Evolutionary conservation across 2,113 vertebrate genomes (phyloP).

Genomic region (Takifugu bimaculatus): DNA sequence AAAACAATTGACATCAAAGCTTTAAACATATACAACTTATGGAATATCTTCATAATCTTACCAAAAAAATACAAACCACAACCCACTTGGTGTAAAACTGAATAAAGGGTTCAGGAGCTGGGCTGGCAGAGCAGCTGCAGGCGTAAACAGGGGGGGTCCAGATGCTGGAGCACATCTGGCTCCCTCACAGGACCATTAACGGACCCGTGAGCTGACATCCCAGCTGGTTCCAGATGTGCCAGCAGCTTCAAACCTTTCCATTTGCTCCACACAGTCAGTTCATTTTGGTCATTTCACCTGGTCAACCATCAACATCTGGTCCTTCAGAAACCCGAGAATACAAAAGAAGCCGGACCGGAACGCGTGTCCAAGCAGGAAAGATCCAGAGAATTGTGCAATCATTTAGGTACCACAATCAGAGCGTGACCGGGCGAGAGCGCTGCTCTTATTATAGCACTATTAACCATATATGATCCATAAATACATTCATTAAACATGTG

Average conservation of each 20-base stretch:
- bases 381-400: slow-evolving; percentile 52
- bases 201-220: too few species aligned
- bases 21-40: slow-evolving; percentile 52
- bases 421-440: slow-evolving; percentile 1
- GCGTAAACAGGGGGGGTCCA: slow-evolving; percentile 11
- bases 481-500: slow-evolving; percentile 54
- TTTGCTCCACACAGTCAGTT: too few species aligned
- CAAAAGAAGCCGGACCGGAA: slow-evolving; percentile 15
- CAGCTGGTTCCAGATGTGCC: too few species aligned
- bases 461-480: slow-evolving; percentile 18
- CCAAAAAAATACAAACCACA: slow-evolving; percentile 39
- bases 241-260: too few species aligned
- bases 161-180: too few species aligned
- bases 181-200: slow-evolving; percentile 12
- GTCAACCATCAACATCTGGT: slow-evolving; percentile 1
- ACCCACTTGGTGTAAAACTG: slow-evolving; percentile 19
- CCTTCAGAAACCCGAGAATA: slow-evolving; percentile 7
- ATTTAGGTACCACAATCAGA: slow-evolving; percentile 42
- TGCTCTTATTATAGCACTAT: slow-evolving; percentile 16
- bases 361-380: slow-evolving; percentile 24
- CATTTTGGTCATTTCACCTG: too few species aligned
- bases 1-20: slow-evolving; percentile 38
- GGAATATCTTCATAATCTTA: slow-evolving; percentile 49
- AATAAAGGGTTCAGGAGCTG: too few species aligned
- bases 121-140: background rate